These are phyloP conservation scores for Metaphire vulgaris DNA, from an alignment of 1,140 invertebrate species.

Conservation along the genomic window DNA sequence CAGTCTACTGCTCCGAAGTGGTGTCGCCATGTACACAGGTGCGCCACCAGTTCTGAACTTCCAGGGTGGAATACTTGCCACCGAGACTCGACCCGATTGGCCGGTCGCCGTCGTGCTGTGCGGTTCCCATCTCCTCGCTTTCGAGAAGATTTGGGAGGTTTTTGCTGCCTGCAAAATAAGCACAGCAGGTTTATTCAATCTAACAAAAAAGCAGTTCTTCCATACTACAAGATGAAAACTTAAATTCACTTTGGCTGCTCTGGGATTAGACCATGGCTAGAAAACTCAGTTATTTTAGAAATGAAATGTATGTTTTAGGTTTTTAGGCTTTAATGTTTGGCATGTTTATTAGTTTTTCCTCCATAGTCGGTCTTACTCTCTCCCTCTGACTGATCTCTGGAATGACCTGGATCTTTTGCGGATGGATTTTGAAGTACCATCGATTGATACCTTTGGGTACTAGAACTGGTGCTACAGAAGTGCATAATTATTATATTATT, in stretches of 20 bases:
- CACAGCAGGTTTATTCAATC: not conserved
- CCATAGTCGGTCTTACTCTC: too few relatives aligned
- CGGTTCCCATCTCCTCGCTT: slow-evolving; percentile 36
- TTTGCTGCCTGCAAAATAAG: slow-evolving; percentile 42
- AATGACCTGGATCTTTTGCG: too few relatives aligned
- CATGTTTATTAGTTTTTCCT: too few relatives aligned
- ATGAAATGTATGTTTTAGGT: slow-evolving; percentile 1
- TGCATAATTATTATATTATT: too few relatives aligned
- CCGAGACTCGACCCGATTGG: slow-evolving; percentile 38
- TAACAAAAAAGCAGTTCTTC: slow-evolving; percentile 19
- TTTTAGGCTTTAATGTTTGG: too few relatives aligned
- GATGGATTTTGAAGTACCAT: too few relatives aligned
- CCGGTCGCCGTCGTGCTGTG: slow-evolving; percentile 37
- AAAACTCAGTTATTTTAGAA: not conserved
- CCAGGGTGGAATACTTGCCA: slow-evolving; percentile 45
- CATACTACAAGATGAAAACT: slow-evolving; percentile 6
- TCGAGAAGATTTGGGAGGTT: slow-evolving; percentile 49
- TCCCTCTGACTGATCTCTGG: too few relatives aligned
- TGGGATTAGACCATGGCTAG: not conserved
- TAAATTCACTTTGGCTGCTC: not conserved
- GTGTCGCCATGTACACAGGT: slow-evolving; percentile 55
- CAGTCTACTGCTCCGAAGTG: too few relatives aligned
- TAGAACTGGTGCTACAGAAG: too few relatives aligned
- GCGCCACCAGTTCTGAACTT: slow-evolving; percentile 50
- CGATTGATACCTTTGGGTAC: too few relatives aligned